Base-by-base conservation (phyloP, 1,140 invertebrate species). In the Rhagoletis zephyria region DNA sequence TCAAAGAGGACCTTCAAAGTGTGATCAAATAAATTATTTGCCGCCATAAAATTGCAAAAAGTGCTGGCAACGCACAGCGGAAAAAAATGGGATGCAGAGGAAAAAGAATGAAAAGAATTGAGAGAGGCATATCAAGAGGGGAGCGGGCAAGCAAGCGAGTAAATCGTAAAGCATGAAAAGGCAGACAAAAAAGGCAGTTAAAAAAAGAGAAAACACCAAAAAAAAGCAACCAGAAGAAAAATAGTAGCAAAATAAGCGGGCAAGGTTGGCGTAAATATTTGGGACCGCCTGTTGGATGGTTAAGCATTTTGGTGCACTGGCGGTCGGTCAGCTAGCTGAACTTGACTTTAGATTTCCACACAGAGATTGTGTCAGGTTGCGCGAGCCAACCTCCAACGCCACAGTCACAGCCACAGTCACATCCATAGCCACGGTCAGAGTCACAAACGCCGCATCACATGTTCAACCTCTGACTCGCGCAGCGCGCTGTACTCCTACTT, bases 11-110 rank as follows among this genome's bases (percentile, higher is more conserved):
- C 61, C n/a, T 63, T 63, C 48, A 81, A 81, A 56, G 74, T 81
- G 74, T 81, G 74, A 81, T 56, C 42, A 81, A 81, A 81, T 56
- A 81, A 81, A 81, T 81, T 56, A 56, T 81, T 81, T 81, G 48
- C 48, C 48, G 42, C 74, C 48, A 56, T 12, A 81, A 51, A 81
- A 81, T 48, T 16, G 16, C 7, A 51, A 30, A 63, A 56, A 45
- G n/a, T 74, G 30, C 30, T 30, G 40, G 40, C 40, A 56, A 19
- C 30, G 30, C 30, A 30, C 1, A 30, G 56, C n/a, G 7, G n/a
- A 16, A 56, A 77, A 16, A 56, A 81, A n/a, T 1, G 4, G 12
- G 42, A 2, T 14, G 74, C 14, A 14, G 19, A 10, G 0, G 9
- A 81, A 9, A 30, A 1, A 7, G 19, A 30, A 59, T 12, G 9